A percentile compares a stretch with the other conserved stretches of the same genome.
These are phyloP conservation scores for Cataglyphis altisquamis DNA, from an alignment of 2,888 invertebrate species.

Conservation along the genomic window DNA sequence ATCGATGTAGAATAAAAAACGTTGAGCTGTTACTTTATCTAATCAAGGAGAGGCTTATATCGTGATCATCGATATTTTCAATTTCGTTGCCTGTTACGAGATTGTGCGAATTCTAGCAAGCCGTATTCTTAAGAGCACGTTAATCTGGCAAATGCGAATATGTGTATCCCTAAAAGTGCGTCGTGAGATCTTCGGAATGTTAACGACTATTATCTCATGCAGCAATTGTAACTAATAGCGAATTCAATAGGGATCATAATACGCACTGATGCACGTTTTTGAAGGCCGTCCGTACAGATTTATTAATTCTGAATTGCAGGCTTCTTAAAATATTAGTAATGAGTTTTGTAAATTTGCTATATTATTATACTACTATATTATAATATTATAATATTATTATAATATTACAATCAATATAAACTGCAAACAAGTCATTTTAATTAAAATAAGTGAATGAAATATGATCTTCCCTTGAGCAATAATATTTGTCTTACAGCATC, in stretches of 20 bases:
- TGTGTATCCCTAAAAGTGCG: conserved; percentile 1
- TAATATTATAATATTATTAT: too few relatives aligned
- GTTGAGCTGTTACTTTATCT: background rate
- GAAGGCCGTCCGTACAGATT: background rate
- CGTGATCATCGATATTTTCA: background rate
- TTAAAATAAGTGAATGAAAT: too few relatives aligned
- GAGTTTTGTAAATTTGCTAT: background rate
- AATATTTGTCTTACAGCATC: too few relatives aligned
- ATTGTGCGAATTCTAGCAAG: background rate
- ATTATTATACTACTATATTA: too few relatives aligned
- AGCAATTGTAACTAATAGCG: conserved; percentile 69
- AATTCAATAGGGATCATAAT: background rate
- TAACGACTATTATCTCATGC: conserved; percentile 46
- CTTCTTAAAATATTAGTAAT: conserved; percentile 50
- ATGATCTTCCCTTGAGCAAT: too few relatives aligned
- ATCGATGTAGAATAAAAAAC: background rate
- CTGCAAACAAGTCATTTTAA: too few relatives aligned
- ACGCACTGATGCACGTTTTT: too few relatives aligned
- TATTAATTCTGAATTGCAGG: conserved; percentile 25
- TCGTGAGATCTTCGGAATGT: conserved; percentile 33
- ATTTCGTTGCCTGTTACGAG: background rate
- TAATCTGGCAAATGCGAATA: background rate
- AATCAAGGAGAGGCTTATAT: background rate
- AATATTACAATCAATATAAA: too few relatives aligned
- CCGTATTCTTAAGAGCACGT: background rate